Evolutionary conservation across 2,797 vertebrate genomes (phyloP).

Genomic region (Rhincodon typus): DNA sequence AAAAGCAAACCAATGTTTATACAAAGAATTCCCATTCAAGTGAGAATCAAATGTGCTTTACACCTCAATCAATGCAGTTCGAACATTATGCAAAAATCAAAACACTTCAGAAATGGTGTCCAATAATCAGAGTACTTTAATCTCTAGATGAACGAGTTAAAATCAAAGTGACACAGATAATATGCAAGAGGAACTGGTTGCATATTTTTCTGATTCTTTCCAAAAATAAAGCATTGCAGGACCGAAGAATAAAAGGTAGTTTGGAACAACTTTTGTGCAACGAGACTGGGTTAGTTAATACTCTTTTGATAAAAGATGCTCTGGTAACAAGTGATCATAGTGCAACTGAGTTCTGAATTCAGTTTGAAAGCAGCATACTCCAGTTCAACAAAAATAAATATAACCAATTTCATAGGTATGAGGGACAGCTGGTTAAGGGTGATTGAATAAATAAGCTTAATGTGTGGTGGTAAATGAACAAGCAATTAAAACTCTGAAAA

Average conservation of each 20-base stretch:
- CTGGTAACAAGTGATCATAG: not conserved
- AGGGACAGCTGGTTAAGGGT: not conserved
- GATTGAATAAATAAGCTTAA: not conserved
- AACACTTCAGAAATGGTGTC: not conserved
- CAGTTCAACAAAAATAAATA: not conserved
- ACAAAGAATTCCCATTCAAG: not conserved
- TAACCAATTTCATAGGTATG: not conserved
- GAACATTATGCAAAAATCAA: not conserved
- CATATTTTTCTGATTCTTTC: not conserved
- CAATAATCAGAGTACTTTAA: not conserved
- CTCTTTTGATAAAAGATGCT: not conserved
- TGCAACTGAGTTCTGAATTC: no score
- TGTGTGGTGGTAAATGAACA: not conserved
- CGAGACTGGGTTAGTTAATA: not conserved
- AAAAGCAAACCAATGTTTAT: not conserved
- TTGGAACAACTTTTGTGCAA: not conserved
- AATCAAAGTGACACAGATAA: not conserved
- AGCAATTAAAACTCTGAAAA: no score
- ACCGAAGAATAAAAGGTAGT: not conserved
- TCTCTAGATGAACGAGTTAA: not conserved
- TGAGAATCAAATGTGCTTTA: not conserved
- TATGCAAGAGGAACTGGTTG: not conserved
- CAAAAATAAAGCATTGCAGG: not conserved
- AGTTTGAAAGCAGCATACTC: not conserved
- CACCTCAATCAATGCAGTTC: not conserved